Conservation (phyloP, 1,140 invertebrate genomes). For the Diachasma alloeum region DNA sequence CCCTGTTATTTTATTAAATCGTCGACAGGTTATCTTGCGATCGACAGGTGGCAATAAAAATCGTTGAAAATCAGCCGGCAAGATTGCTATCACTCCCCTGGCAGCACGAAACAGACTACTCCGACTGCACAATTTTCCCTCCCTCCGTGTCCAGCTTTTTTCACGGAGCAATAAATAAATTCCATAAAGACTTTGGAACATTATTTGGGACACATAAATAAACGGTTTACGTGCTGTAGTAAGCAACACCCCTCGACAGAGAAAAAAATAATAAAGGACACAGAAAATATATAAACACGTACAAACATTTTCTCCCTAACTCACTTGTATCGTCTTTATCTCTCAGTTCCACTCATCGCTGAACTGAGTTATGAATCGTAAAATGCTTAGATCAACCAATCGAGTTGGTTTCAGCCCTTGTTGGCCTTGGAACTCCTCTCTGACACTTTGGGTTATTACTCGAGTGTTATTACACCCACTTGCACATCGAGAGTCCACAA, state of each 20-base stretch:
- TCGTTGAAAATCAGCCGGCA: constrained; percentile 14
- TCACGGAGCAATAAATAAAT: constrained; percentile 48
- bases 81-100: constrained; percentile 13
- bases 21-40: constrained; percentile 7
- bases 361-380: constrained; percentile 60
- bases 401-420: constrained; percentile 20
- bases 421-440: neutral
- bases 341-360: constrained; percentile 24
- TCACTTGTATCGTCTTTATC: constrained; percentile 23
- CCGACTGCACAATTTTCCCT: constrained; percentile 3
- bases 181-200: constrained; percentile 39
- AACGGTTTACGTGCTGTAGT: constrained; percentile 56
- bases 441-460: neutral
- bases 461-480: neutral
- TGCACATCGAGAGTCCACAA: neutral
- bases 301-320: neutral
- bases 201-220: constrained; percentile 62
- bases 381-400: constrained; percentile 59
- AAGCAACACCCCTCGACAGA: neutral
- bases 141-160: neutral
- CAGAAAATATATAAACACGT: constrained; percentile 16
- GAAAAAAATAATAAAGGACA: neutral
- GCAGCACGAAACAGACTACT: constrained; percentile 18
- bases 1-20: neutral
- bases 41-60: constrained; percentile 32